Conservation (phyloP, 1,140 invertebrate species). For the Ephestia elutella region DNA sequence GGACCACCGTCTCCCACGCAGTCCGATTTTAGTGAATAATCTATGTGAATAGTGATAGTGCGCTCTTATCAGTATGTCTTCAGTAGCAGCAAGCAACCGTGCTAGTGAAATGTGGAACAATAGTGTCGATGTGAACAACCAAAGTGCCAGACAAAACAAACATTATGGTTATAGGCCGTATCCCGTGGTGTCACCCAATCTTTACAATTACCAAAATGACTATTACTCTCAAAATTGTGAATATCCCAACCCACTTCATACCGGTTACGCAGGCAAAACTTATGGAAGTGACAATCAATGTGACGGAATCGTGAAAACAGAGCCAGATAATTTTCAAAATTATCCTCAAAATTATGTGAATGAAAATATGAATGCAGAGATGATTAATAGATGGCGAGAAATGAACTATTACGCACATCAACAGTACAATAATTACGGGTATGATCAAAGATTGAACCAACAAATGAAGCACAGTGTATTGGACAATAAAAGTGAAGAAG, state of each 20-base stretch:
- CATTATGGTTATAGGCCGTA: conserved; percentile 41
- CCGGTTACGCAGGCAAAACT: conserved; percentile 25
- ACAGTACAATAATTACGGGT: conserved; percentile 35
- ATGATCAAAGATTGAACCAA: conserved; percentile 31
- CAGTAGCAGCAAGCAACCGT: conserved; percentile 48
- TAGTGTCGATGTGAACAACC: conserved; percentile 40
- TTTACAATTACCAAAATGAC: conserved; percentile 44
- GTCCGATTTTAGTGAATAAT: conserved; percentile 31
- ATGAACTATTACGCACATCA: conserved; percentile 48
- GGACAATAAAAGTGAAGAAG: conserved; percentile 38
- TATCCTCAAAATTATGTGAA: conserved; percentile 39
- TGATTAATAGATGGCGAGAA: conserved; percentile 52
- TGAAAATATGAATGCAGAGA: conserved; percentile 37
- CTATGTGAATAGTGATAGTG: conserved; percentile 22
- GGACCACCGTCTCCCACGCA: conserved; percentile 56
- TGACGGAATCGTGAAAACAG: conserved; percentile 42
- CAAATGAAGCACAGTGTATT: conserved; percentile 17
- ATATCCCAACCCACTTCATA: conserved; percentile 29
- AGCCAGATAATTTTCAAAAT: conserved; percentile 46
- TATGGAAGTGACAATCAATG: conserved; percentile 24
- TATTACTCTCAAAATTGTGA: conserved; percentile 39
- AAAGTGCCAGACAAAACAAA: conserved; percentile 39
- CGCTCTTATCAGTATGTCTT: conserved; percentile 37
- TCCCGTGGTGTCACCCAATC: conserved; percentile 22
- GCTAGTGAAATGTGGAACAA: conserved; percentile 61